Evolutionary conservation across 2,888 invertebrate species (phyloP).

Genomic region (Standfussiana lucernea): DNA sequence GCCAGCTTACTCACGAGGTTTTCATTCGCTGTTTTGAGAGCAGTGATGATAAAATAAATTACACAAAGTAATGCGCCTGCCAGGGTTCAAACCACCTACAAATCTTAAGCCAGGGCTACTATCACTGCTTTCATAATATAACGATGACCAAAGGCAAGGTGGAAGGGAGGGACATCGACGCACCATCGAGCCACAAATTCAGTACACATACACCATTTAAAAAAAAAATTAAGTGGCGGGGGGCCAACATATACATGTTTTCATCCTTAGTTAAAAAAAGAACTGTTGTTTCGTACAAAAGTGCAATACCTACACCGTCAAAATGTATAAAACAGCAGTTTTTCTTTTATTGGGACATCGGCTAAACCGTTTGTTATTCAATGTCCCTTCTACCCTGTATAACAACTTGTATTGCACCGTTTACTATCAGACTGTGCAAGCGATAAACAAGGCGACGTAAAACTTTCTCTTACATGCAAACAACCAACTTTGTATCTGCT

Average conservation of each 20-base stretch:
- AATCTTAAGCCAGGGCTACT: not conserved
- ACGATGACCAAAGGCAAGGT: not conserved
- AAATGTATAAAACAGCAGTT: not conserved
- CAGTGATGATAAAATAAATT: not conserved
- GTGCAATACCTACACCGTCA: no score
- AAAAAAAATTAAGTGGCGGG: no score
- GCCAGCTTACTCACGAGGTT: not conserved
- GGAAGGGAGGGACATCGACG: not conserved
- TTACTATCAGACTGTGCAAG: conserved; percentile 12
- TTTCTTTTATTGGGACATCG: no score
- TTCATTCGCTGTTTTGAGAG: not conserved
- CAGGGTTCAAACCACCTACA: not conserved
- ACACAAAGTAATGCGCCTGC: not conserved
- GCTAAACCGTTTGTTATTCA: not conserved
- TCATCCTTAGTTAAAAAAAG: no score
- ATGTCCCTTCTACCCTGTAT: not conserved
- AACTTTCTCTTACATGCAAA: conserved; percentile 38
- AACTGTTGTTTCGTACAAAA: no score
- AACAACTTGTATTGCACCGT: conserved; percentile 5
- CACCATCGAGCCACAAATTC: not conserved
- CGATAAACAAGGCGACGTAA: conserved; percentile 28
- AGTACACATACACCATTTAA: not conserved
- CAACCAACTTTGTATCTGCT: conserved; percentile 35
- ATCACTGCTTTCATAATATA: not conserved
- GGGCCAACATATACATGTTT: no score